A percentile compares a stretch with the other conserved stretches of the same genome.
phyloP scores from a whole-genome alignment of 2,888 invertebrate genomes.

The Metopia argyrocephala region DNA sequence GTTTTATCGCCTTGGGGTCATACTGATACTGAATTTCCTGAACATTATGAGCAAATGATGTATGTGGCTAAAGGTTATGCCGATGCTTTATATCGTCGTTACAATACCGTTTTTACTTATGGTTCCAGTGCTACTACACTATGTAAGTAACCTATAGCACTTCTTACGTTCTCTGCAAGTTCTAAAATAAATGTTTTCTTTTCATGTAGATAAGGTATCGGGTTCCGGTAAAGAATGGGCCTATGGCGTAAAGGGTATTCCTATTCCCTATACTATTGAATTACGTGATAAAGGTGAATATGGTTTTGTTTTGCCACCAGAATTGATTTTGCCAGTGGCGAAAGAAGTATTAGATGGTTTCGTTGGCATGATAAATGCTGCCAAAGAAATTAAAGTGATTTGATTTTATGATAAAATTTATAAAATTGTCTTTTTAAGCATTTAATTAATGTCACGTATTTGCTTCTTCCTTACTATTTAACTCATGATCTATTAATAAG shows the following conservation, averaged over 20 bases:
- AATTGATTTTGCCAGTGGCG: constrained; percentile 82
- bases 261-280: constrained; percentile 81
- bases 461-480: too few relatives aligned
- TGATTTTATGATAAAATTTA: too few relatives aligned
- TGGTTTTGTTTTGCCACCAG: constrained; percentile 84
- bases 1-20: constrained; percentile 82
- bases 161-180: background rate
- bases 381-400: constrained; percentile 73
- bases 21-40: constrained; percentile 76
- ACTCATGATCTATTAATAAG: too few relatives aligned
- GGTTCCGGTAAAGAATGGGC: constrained; percentile 81
- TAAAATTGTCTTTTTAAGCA: too few relatives aligned
- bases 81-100: constrained; percentile 79
- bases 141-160: constrained; percentile 61
- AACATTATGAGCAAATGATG: constrained; percentile 79
- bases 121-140: constrained; percentile 82
- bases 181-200: background rate
- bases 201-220: constrained; percentile 76
- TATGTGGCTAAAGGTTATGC: constrained; percentile 81
- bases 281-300: constrained; percentile 83
- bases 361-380: constrained; percentile 79
- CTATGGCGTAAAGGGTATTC: constrained; percentile 79
- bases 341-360: constrained; percentile 81
- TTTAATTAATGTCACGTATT: too few relatives aligned
- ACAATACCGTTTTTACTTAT: constrained; percentile 80